Conservation (phyloP, 2,113 vertebrate genomes). For the Speoplatyrhinus poulsoni region DNA sequence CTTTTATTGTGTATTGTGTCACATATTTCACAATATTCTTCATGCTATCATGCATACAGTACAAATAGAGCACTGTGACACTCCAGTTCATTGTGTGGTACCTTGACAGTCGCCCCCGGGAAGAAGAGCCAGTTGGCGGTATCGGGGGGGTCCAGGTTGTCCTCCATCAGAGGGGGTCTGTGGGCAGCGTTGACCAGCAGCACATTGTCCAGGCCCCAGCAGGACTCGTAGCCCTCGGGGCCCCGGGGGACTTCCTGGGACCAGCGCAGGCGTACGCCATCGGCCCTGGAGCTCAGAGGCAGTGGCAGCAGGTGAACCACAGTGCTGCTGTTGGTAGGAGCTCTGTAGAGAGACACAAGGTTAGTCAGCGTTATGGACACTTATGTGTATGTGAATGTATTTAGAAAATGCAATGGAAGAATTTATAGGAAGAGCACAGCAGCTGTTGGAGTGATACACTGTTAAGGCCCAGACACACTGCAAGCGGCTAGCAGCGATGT, state of each 20-base stretch:
- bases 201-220: conserved; percentile 95
- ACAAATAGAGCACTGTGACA: no score
- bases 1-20: no score
- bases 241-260: conserved; percentile 83
- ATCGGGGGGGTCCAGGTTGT: conserved; percentile 91
- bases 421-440: no score
- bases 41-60: no score
- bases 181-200: conserved; percentile 91
- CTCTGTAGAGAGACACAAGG: conserved; percentile 70
- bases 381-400: neutral
- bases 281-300: conserved; percentile 80
- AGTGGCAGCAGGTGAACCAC: conserved; percentile 92
- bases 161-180: conserved; percentile 87
- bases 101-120: conserved; percentile 96
- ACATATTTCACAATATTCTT: no score
- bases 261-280: conserved; percentile 88
- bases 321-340: conserved; percentile 92
- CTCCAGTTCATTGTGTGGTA: conserved; percentile 41
- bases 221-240: conserved; percentile 92
- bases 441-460: no score
- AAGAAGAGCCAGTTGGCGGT: conserved; percentile 99
- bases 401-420: neutral
- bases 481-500: no score
- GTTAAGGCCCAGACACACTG: no score
- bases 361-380: neutral